phyloP scores from a whole-genome alignment of 2,797 vertebrate genomes.

The Oryzias sinensis region DNA sequence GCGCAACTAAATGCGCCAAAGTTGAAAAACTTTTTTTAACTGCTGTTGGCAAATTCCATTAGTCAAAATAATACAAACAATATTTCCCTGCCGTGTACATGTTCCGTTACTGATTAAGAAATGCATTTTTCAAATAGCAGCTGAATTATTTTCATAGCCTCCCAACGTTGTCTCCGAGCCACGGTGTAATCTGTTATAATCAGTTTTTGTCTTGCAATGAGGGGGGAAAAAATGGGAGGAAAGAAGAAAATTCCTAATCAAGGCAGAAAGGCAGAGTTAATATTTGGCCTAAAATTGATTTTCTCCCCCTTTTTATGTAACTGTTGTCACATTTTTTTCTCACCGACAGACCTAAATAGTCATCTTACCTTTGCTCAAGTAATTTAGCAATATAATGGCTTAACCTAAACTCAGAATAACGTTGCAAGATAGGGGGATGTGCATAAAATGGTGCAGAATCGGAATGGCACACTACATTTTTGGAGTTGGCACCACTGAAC shows the following conservation, averaged over 20 bases:
- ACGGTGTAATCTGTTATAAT: conserved; percentile 34
- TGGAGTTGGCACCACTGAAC: conserved; percentile 7
- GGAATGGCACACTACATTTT: conserved; percentile 31
- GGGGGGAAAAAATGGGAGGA: background rate
- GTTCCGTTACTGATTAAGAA: conserved; percentile 62
- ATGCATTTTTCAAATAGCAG: conserved; percentile 67
- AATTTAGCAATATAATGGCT: conserved; percentile 49
- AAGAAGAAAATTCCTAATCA: conserved; percentile 32
- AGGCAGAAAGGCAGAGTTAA: conserved; percentile 25
- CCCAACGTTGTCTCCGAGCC: conserved; percentile 39
- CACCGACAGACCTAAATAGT: conserved; percentile 42
- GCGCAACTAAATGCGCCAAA: conserved; percentile 18
- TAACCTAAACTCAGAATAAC: conserved; percentile 50
- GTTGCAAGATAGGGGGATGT: conserved; percentile 16
- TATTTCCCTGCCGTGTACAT: conserved; percentile 50
- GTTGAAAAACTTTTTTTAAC: conserved; percentile 46
- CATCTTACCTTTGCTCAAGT: conserved; percentile 45
- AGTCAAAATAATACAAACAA: conserved; percentile 50
- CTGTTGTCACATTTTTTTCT: conserved; percentile 44
- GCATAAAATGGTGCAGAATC: conserved; percentile 20
- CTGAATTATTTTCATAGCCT: conserved; percentile 60
- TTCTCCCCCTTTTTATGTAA: background rate
- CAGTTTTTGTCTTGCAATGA: conserved; percentile 11
- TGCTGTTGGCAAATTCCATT: conserved; percentile 54
- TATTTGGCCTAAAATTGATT: conserved; percentile 39